phyloP scores from a whole-genome alignment of 1,140 invertebrate species.

The Diploscapter pachys region DNA sequence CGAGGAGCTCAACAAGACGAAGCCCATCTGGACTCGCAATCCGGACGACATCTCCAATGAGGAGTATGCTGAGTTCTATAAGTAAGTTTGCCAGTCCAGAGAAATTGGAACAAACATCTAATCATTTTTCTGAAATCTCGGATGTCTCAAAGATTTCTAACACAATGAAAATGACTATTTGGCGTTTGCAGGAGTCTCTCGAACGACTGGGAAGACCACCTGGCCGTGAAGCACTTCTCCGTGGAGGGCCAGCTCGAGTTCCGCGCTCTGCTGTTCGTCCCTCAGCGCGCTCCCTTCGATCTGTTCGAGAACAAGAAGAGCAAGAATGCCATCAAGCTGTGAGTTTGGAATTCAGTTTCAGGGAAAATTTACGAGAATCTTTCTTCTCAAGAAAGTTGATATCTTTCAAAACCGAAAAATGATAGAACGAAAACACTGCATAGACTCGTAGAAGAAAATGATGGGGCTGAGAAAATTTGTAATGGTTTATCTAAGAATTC shows the following conservation, averaged over 20 bases:
- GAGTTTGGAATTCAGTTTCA: conserved; percentile 58
- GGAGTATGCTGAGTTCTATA: conserved; percentile 99
- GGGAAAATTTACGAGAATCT: too few species aligned
- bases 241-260: conserved; percentile 98
- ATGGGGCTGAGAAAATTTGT: too few species aligned
- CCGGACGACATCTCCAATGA: conserved; percentile 94
- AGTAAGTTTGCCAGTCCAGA: conserved; percentile 59
- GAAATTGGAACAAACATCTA: too few species aligned
- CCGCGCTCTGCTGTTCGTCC: conserved; percentile 88
- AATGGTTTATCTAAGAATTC: too few species aligned
- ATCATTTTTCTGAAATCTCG: neutral
- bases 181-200: conserved; percentile 66
- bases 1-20: conserved; percentile 98
- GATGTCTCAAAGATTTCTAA: neutral
- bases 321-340: conserved; percentile 94
- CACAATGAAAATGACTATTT: too few species aligned
- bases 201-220: conserved; percentile 98
- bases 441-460: too few species aligned
- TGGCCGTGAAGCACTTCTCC: conserved; percentile 96
- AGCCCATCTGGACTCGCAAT: conserved; percentile 97
- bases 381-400: too few species aligned
- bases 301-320: conserved; percentile 96
- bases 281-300: conserved; percentile 90
- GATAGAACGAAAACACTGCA: too few species aligned
- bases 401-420: too few species aligned